Conservation (phyloP, 23 tunicate species). For the Oikopleura dioica region DNA sequence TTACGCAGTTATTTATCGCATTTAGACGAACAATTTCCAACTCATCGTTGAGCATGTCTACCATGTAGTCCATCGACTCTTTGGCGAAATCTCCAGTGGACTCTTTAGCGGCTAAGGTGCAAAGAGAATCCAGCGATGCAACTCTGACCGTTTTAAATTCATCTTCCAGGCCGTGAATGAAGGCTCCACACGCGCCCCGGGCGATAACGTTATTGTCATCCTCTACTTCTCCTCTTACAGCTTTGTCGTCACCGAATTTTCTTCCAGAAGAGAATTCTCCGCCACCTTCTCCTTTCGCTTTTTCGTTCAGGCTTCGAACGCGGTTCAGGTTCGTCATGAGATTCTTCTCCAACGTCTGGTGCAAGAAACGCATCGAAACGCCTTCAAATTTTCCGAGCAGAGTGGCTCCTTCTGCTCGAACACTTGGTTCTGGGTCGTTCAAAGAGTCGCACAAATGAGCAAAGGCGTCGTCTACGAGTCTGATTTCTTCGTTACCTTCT, state of each 20-base stretch:
- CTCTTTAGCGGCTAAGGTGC: neutral
- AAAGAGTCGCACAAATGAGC: slow-evolving; percentile 60
- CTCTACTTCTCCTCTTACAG: slow-evolving; percentile 21
- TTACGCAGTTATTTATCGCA: slow-evolving; percentile 27
- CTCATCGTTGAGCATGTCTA: slow-evolving; percentile 77
- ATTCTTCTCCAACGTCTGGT: slow-evolving; percentile 83
- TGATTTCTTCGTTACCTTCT: slow-evolving; percentile 32
- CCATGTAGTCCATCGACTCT: slow-evolving; percentile 33
- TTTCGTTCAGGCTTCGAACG: slow-evolving; percentile 42
- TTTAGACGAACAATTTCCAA: slow-evolving; percentile 70
- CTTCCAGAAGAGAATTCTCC: slow-evolving; percentile 65
- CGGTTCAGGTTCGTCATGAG: slow-evolving; percentile 54
- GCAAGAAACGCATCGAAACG: slow-evolving; percentile 45
- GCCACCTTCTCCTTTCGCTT: slow-evolving; percentile 58
- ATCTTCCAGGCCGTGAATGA: slow-evolving; percentile 88
- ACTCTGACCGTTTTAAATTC: slow-evolving; percentile 40
- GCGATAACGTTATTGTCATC: slow-evolving; percentile 38
- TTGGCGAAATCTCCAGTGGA: neutral
- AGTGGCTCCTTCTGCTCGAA: slow-evolving; percentile 63
- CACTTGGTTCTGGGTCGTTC: slow-evolving; percentile 30
- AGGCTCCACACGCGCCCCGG: slow-evolving; percentile 97
- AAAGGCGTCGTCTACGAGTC: slow-evolving; percentile 74
- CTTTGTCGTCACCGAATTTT: slow-evolving; percentile 72
- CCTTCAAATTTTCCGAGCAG: slow-evolving; percentile 53
- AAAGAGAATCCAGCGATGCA: slow-evolving; percentile 75